Evolutionary conservation across 2,113 vertebrate species (phyloP), one percentile per base, ranked within the genome.

Genomic region (Picathartes gymnocephalus): DNA sequence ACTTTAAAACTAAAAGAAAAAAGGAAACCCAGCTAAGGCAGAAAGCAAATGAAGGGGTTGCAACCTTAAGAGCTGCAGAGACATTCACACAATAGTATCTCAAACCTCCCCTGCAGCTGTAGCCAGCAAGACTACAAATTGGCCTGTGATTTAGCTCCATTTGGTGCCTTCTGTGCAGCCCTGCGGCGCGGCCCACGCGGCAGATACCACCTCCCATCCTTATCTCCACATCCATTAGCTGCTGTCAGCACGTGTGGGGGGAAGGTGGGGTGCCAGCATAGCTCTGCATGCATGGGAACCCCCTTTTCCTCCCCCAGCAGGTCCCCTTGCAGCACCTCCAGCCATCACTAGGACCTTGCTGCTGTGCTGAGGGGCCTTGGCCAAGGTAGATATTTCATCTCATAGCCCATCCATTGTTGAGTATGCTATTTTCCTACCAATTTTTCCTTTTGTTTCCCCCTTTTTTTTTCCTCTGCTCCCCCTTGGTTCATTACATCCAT

Each of bases 121-220:
- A 85, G 88, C 61, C 10, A 20, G 50, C 3, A 6, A 42, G 84
- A 57, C 66, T 64, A 56, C 56, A 88, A 94, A 95, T 8, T 85
- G 80, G 70, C 13, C 81, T 60, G 15, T 37, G 85, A 97, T 77
- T 95, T 83, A 96, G 70, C 51, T 94, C 80, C 33, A 74, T 91
- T 95, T 80, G 62, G 47, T 90, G 81, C 72, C 91, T 66, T 88
- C 77, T 56, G 4, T 44, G 58, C 81, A 76, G 80, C 24, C 65
- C 44, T 2, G 4, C 0, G 0, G 54, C 37, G 4, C 1, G 0
- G 54, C 30, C 58, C 35, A n/a, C 0, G 0, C 7, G 2, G 64
- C 1, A 0, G 62, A 61, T 31, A 76, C 37, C 11, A 6, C 35
- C 53, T 66, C 70, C 45, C 35, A 24, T 42, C 86, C 47, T 45